phyloP scores from a whole-genome alignment of 2,888 invertebrate species.

The Nemurella pictetii region DNA sequence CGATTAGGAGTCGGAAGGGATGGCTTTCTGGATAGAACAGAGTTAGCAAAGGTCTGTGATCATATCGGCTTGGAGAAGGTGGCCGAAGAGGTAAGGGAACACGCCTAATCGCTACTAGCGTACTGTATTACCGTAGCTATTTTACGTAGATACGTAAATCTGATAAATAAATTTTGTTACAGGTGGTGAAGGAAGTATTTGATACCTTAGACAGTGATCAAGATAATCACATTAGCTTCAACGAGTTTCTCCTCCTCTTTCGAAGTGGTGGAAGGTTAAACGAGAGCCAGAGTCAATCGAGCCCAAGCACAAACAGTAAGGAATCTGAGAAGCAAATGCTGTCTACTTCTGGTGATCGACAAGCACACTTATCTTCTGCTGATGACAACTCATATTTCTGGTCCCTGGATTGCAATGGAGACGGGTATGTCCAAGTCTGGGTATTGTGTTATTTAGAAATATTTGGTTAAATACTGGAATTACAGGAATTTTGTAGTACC shows the following conservation, averaged over 20 bases:
- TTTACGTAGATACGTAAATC: too few relatives aligned
- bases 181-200: constrained; percentile 64
- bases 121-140: too few relatives aligned
- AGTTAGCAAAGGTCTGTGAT: constrained; percentile 66
- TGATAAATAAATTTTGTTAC: too few relatives aligned
- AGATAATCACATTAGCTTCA: constrained; percentile 66
- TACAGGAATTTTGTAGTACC: too few relatives aligned
- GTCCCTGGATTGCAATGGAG: not conserved
- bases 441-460: not conserved
- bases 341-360: not conserved
- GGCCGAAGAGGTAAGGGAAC: constrained; percentile 65
- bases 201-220: constrained; percentile 65
- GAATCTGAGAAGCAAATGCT: not conserved
- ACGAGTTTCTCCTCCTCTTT: constrained; percentile 65
- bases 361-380: not conserved
- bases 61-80: constrained; percentile 68
- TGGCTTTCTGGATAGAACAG: constrained; percentile 64
- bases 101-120: too few relatives aligned
- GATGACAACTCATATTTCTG: constrained; percentile 10
- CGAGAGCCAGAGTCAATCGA: constrained; percentile 17
- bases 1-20: constrained; percentile 63
- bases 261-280: constrained; percentile 53
- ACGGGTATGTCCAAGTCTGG: not conserved
- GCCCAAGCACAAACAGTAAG: constrained; percentile 33
- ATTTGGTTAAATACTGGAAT: too few relatives aligned